Base-by-base conservation (phyloP, 2,113 vertebrate genomes). In the Candoia aspera region DNA sequence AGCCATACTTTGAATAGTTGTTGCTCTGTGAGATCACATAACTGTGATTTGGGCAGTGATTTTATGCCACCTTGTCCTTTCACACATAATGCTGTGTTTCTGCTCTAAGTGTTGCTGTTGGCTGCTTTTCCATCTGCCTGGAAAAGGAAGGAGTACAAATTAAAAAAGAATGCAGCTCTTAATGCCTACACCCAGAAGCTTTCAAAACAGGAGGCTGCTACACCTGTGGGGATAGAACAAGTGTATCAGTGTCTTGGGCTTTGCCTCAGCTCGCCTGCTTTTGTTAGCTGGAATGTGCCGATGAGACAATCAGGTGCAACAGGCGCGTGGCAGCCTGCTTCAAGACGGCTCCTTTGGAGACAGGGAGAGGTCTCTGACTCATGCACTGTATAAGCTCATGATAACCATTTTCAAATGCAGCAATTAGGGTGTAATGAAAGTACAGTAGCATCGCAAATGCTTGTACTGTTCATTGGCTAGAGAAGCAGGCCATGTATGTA, bases 161-260 rank as follows among this genome's bases (percentile, higher is more conserved):
- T 97, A 97, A 97, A 96, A 97, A 98, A 96, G 97, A 97, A 97
- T 97, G 96, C 96, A 97, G 93, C 95, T 96, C 94, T 53, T 90
- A 92, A 97, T 90, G 96, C 96, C 97, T 96, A 97, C 97, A 97
- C 98, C 97, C 97, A 97, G 96, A 93, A 97, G 97, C 96, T 97
- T 96, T 96, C 95, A 97, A 96, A 97, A 98, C 97, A 96, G 96
- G 96, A 97, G 96, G 96, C 97, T 98, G 97, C 98, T 99, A 99
- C 98, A 99, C 98, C 98, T 99, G 98, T 96, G 98, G 98, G 98
- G 97, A 97, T 97, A 96, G 98, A 99, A 99, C 98, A 99, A 99
- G 98, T 99, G 98, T 99, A 98, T 98, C 98, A 98, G 98, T 98
- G 98, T 98, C 98, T 98, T 87, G 93, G 97, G 97, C 97, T 97